Conservation (phyloP, 2,888 invertebrate genomes). For the Melieria omissa region DNA sequence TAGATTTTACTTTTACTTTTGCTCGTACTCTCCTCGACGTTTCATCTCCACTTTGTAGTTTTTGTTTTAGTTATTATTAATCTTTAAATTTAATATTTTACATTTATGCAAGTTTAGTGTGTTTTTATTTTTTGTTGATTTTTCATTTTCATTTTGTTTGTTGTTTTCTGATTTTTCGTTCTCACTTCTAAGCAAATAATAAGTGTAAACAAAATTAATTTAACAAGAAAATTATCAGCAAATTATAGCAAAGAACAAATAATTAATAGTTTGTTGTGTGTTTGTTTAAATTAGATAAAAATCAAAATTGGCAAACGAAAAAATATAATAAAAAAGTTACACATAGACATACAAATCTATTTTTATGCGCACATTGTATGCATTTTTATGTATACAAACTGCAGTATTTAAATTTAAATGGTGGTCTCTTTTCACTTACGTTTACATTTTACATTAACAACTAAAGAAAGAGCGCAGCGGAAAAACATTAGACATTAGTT, state of each 20-base stretch:
- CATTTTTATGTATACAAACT: slow-evolving; percentile 48
- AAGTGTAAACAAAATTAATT: background rate
- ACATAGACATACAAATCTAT: slow-evolving; percentile 9
- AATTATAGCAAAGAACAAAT: too few relatives aligned
- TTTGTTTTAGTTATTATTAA: slow-evolving; percentile 14
- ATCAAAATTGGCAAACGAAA: background rate
- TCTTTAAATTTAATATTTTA: background rate
- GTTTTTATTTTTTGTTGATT: background rate
- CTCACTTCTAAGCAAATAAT: too few relatives aligned
- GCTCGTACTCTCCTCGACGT: slow-evolving; percentile 31
- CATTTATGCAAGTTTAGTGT: slow-evolving; percentile 5
- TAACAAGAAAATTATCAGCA: background rate
- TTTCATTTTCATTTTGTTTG: background rate
- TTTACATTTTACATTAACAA: slow-evolving; percentile 25
- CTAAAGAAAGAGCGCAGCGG: slow-evolving; percentile 2
- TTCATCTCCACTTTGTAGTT: slow-evolving; percentile 33
- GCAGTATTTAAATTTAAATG: slow-evolving; percentile 41
- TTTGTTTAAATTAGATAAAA: background rate
- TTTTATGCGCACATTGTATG: slow-evolving; percentile 52
- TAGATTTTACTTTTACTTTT: slow-evolving; percentile 30
- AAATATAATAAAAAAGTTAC: slow-evolving; percentile 9
- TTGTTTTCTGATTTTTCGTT: background rate
- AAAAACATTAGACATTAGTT: background rate
- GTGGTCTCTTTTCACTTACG: slow-evolving; percentile 45
- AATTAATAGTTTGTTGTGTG: too few relatives aligned